phyloP scores from a whole-genome alignment of 2,113 vertebrate species.

The Corvus hawaiiensis region DNA sequence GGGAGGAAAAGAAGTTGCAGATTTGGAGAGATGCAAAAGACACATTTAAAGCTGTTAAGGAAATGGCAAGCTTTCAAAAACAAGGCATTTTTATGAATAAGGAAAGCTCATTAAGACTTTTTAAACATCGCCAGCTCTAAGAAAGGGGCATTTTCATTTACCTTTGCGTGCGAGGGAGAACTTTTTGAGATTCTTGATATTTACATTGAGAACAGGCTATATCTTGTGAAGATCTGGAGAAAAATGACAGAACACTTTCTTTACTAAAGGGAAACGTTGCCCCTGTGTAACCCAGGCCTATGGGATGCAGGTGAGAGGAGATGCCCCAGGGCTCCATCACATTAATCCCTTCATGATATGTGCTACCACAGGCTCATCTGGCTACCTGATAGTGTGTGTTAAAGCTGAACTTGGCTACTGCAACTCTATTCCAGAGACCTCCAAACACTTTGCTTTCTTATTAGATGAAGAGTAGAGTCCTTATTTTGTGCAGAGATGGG shows the following conservation, averaged over 20 bases:
- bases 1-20: background rate
- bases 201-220: background rate
- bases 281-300: background rate
- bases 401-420: background rate
- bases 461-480: background rate
- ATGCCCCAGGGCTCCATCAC: background rate
- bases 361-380: background rate
- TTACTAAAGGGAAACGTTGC: background rate
- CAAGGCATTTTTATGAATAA: conserved; percentile 19
- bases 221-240: background rate
- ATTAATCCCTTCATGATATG: background rate
- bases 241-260: background rate
- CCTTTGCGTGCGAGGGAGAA: background rate
- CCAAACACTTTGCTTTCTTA: background rate
- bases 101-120: background rate
- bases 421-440: background rate
- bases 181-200: background rate
- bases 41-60: background rate
- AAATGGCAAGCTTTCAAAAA: conserved; percentile 14
- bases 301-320: background rate
- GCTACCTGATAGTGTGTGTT: background rate
- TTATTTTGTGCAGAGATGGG: background rate
- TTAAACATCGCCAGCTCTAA: background rate
- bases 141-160: conserved; percentile 3
- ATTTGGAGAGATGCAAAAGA: background rate